Conservation (phyloP, 1,140 invertebrate species). For the Diprion similis region DNA sequence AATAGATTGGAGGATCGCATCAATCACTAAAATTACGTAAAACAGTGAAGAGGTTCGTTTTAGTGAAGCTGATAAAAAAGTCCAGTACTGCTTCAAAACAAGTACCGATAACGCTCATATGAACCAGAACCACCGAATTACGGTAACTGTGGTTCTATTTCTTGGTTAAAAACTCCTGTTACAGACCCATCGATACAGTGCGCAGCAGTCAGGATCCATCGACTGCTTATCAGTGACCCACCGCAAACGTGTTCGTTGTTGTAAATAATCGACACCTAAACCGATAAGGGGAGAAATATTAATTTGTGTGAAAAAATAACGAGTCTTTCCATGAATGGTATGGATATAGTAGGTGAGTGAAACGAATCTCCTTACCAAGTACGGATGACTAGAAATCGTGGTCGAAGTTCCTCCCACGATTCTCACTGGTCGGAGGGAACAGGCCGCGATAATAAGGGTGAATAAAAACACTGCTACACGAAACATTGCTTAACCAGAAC, state of each 20-base stretch:
- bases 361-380: conserved; percentile 29
- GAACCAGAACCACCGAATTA: too few relatives aligned
- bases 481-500: background rate
- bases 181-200: conserved; percentile 33
- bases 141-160: too few relatives aligned
- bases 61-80: too few relatives aligned
- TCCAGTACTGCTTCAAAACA: too few relatives aligned
- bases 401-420: conserved; percentile 27
- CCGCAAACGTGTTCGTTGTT: conserved; percentile 21
- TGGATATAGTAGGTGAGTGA: conserved; percentile 4
- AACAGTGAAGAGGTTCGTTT: too few relatives aligned
- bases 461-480: background rate
- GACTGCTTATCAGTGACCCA: conserved; percentile 31
- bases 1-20: too few relatives aligned
- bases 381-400: conserved; percentile 26
- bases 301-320: too few relatives aligned
- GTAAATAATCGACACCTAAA: conserved; percentile 29
- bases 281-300: background rate
- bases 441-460: background rate
- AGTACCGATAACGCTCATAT: too few relatives aligned
- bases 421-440: background rate
- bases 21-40: too few relatives aligned
- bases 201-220: conserved; percentile 36
- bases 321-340: too few relatives aligned
- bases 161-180: too few relatives aligned